Conservation (phyloP, 2,888 invertebrate genomes). For the Priocnemis perturbator region DNA sequence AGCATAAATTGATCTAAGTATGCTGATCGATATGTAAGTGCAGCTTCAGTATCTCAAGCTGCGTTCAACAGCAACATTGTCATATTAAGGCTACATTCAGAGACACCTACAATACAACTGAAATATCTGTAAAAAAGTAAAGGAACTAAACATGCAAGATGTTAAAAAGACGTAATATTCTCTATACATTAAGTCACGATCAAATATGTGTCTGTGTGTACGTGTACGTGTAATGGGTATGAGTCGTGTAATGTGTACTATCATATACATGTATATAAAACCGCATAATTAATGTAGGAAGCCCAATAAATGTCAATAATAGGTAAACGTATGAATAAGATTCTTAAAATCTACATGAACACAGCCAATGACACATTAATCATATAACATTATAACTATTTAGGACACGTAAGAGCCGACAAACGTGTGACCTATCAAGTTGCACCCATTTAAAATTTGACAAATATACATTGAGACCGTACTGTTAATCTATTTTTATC, state of each 20-base stretch:
- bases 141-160: constrained; percentile 17
- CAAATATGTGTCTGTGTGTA: constrained; percentile 1
- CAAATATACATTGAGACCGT: constrained; percentile 36
- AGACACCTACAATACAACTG: constrained; percentile 14
- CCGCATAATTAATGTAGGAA: constrained; percentile 41
- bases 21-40: constrained; percentile 36
- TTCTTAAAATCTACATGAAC: constrained; percentile 50
- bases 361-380: constrained; percentile 54
- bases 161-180: constrained; percentile 30
- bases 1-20: constrained; percentile 11
- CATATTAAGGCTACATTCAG: constrained; percentile 30
- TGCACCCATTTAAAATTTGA: constrained; percentile 22
- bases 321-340: constrained; percentile 37
- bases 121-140: constrained; percentile 14
- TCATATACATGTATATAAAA: constrained; percentile 9
- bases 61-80: constrained; percentile 21
- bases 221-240: not conserved
- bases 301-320: constrained; percentile 43
- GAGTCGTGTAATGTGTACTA: not conserved
- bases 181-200: constrained; percentile 29
- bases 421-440: constrained; percentile 25
- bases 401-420: constrained; percentile 19
- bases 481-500: constrained; percentile 50
- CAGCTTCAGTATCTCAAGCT: constrained; percentile 20
- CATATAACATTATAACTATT: constrained; percentile 38